Conservation (phyloP, 2,113 vertebrate species). For the Vimba vimba region DNA sequence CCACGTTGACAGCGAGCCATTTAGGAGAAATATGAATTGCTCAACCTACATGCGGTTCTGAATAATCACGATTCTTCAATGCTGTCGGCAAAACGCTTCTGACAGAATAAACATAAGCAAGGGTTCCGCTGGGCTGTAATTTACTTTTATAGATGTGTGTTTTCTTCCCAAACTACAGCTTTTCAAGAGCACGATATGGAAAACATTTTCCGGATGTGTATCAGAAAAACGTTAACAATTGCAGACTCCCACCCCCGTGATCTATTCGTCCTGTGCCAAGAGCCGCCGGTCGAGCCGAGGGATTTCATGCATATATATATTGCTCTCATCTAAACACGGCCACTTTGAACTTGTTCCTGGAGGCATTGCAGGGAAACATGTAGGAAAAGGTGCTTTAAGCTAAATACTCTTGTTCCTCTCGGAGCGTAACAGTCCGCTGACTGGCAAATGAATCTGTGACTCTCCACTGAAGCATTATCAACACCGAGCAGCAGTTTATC, state of each 20-base stretch:
- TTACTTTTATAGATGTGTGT: conserved; percentile 25
- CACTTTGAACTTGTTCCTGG: conserved; percentile 49
- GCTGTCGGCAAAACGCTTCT: background rate
- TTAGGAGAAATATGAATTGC: conserved; percentile 31
- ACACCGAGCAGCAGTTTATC: conserved; percentile 66
- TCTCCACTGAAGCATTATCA: conserved; percentile 71
- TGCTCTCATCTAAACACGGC: conserved; percentile 29
- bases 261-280: conserved; percentile 41
- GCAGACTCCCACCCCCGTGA: conserved; percentile 36
- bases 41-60: conserved; percentile 1
- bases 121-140: background rate
- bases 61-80: conserved; percentile 24
- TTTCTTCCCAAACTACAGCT: background rate
- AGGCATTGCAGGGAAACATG: conserved; percentile 7
- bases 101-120: conserved; percentile 9
- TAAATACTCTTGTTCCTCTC: conserved; percentile 38
- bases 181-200: background rate
- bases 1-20: conserved; percentile 21
- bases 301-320: conserved; percentile 47
- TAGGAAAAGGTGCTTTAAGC: conserved; percentile 45
- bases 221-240: conserved; percentile 17
- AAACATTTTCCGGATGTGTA: conserved; percentile 15
- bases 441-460: conserved; percentile 67
- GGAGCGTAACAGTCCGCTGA: conserved; percentile 50
- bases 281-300: conserved; percentile 52